These are phyloP conservation scores for Chauna torquata DNA, from an alignment of 2,113 vertebrate genomes.

Conservation along the genomic window DNA sequence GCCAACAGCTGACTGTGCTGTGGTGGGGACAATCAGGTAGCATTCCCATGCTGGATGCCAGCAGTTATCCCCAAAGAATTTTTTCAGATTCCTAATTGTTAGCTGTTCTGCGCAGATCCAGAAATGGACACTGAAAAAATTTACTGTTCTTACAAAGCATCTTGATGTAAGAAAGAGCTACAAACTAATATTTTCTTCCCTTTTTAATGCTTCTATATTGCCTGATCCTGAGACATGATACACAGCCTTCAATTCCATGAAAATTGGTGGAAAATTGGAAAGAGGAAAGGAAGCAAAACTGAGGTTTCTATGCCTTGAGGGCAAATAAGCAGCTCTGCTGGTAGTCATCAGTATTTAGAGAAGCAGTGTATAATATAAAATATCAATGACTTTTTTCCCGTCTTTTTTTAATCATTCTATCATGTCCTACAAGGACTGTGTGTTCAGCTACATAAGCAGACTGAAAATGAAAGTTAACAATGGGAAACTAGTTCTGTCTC, in stretches of 20 bases:
- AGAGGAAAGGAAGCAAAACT: neutral
- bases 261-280: constrained; percentile 3
- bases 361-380: neutral
- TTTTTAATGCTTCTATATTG: neutral
- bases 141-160: neutral
- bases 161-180: neutral
- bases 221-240: neutral
- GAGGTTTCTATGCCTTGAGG: neutral
- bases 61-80: neutral
- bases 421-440: neutral
- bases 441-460: neutral
- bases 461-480: neutral
- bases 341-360: neutral
- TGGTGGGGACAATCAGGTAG: neutral
- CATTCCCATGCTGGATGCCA: neutral
- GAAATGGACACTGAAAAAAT: neutral
- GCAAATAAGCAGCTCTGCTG: neutral
- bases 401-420: neutral
- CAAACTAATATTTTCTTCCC: neutral
- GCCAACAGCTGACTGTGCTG: neutral
- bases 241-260: neutral
- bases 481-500: neutral
- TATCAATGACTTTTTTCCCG: neutral
- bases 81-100: neutral
- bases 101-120: neutral